Evolutionary conservation across 2,113 vertebrate species (phyloP).

Genomic region (Pterophyllum scalare): DNA sequence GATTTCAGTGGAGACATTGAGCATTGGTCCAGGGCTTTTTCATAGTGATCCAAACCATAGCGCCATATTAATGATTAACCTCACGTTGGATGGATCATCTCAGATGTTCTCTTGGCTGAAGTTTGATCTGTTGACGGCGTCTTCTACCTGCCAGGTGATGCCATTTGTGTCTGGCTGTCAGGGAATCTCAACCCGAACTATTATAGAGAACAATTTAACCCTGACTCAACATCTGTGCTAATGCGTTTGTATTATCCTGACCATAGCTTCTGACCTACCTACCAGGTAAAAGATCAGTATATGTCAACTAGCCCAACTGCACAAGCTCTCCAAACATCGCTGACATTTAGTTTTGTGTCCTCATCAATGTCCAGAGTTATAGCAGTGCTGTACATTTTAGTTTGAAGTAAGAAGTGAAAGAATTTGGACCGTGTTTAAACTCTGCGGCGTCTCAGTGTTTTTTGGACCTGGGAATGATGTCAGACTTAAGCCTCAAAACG

Average conservation of each 20-base stretch:
- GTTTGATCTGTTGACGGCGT: neutral
- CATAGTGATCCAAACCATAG: neutral
- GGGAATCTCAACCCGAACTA: neutral
- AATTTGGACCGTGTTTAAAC: neutral
- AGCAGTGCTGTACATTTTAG: no score
- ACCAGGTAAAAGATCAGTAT: neutral
- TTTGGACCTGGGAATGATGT: neutral
- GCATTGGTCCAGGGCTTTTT: no score
- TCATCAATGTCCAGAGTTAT: no score
- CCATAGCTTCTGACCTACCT: neutral
- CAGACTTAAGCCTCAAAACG: neutral
- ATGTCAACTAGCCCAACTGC: neutral
- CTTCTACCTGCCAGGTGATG: neutral
- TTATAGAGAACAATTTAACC: fast-evolving
- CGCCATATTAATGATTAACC: neutral
- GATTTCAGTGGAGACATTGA: no score
- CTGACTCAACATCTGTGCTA: neutral
- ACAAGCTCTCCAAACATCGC: neutral
- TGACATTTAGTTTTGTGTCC: neutral
- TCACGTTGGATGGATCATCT: neutral
- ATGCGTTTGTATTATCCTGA: neutral
- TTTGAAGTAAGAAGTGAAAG: no score
- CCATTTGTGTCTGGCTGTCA: fast-evolving
- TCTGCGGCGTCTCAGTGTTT: neutral
- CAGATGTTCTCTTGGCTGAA: neutral